Evolutionary conservation across 2,888 invertebrate species (phyloP).

Genomic region (Athrips mouffetella): DNA sequence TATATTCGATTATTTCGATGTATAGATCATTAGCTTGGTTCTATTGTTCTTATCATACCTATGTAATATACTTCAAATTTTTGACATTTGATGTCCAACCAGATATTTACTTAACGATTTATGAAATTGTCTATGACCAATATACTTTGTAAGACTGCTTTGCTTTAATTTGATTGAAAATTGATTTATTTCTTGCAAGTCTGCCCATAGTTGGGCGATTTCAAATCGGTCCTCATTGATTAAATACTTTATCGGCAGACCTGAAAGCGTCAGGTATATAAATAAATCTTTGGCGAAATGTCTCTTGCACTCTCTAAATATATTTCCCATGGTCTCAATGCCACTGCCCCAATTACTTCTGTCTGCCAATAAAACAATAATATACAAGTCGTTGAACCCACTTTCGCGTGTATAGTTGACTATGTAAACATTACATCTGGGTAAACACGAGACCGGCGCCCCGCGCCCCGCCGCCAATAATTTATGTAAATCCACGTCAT

Average conservation of each 20-base stretch:
- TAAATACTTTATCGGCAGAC: too few relatives aligned
- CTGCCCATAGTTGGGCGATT: too few relatives aligned
- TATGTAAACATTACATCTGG: conserved; percentile 72
- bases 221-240: too few relatives aligned
- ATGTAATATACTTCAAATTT: not conserved
- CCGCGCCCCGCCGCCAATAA: conserved; percentile 69
- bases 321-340: conserved; percentile 57
- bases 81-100: too few relatives aligned
- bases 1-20: not conserved
- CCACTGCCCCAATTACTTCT: conserved; percentile 70
- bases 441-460: conserved; percentile 56
- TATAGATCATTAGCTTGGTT: conserved; percentile 14
- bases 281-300: conserved; percentile 31
- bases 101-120: too few relatives aligned
- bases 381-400: conserved; percentile 71
- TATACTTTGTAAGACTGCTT: too few relatives aligned
- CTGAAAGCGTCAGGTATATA: not conserved
- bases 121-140: too few relatives aligned
- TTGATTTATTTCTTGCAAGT: too few relatives aligned
- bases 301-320: conserved; percentile 46
- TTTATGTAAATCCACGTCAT: conserved; percentile 76
- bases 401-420: conserved; percentile 41
- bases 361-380: conserved; percentile 72
- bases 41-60: conserved; percentile 11
- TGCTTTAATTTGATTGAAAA: too few relatives aligned